Conservation (phyloP, 2,888 invertebrate species). For the Harmothoe impar region DNA sequence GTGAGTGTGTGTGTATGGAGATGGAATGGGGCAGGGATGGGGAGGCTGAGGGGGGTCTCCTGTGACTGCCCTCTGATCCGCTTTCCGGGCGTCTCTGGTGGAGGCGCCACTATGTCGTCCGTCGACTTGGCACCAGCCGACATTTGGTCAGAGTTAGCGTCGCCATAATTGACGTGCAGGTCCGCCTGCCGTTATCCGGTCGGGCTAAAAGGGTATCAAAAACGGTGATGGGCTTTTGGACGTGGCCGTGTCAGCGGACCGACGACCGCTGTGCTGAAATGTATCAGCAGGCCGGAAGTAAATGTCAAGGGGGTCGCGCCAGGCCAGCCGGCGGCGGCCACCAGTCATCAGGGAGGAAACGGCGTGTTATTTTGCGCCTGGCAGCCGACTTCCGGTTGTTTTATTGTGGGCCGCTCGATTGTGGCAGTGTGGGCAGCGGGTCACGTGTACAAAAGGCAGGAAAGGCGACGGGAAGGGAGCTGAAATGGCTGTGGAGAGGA, state of each 20-base stretch:
- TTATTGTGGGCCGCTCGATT: slow-evolving; percentile 43
- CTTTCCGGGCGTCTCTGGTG: slow-evolving; percentile 8
- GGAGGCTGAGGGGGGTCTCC: background rate
- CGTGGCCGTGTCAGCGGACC: slow-evolving; percentile 26
- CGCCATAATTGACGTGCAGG: slow-evolving; percentile 27
- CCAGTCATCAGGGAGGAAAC: slow-evolving; percentile 38
- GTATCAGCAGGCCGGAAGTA: slow-evolving; percentile 39
- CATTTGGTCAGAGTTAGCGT: background rate
- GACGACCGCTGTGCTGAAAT: slow-evolving; percentile 14
- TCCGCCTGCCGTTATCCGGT: background rate
- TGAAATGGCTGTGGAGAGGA: background rate
- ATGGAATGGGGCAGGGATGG: background rate
- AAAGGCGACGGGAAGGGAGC: background rate
- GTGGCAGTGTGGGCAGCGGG: background rate
- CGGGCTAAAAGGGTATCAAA: slow-evolving; percentile 50
- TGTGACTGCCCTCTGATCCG: background rate
- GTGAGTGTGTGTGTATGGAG: too few species aligned
- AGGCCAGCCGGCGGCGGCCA: background rate
- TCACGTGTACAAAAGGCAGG: slow-evolving; percentile 42
- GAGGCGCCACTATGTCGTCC: background rate
- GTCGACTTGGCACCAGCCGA: background rate
- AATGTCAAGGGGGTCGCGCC: slow-evolving; percentile 13
- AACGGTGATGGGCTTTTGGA: slow-evolving; percentile 31
- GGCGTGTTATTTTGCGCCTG: slow-evolving; percentile 52
- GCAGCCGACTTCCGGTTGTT: slow-evolving; percentile 41